Base-by-base conservation (phyloP, 1,140 invertebrate genomes). In the Ceratosolen fusciceps region DNA sequence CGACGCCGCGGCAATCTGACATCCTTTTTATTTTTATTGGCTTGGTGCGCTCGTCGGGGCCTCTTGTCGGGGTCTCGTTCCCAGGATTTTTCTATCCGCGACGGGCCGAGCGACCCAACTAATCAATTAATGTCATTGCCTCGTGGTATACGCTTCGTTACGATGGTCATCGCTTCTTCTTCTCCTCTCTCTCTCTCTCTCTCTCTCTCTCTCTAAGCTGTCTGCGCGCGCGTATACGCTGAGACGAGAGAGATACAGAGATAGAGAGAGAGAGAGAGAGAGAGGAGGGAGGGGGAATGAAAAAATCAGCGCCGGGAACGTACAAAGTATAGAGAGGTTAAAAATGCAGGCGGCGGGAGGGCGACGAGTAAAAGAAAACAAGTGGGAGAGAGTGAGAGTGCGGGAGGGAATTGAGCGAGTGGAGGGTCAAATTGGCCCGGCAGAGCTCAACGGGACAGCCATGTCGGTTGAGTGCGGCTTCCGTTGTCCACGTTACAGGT, bases 11-110 rank as follows among this genome's bases (percentile, higher is more conserved):
- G 87, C 89, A 90, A 90, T 90, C 89, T 90, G 89, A 90, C 89
- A 90, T 90, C 89, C 89, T 90, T 90, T 90, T 90, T 90, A 90
- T 90, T 90, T 90, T 90, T 87, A 90, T 90, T 90, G 86, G 85
- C 86, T 87, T 84, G 83, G 72, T 83, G 68, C 43, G 62, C 43
- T 68, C 49, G 26, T 47, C 31, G 60, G 62, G 72, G 10, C 83
- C 71, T 71, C 68, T 52, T 34, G 84, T 85, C 82, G 86, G 87
- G 87, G 81, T 87, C 85, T 89, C 87, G 88, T 90, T 90, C 89
- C 89, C 89, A 90, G 88, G 89, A 90, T 90, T 89, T 89, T 89
- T 89, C 88, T 87, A 90, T 88, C 88, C 87, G 83, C 86, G 86
- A 87, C 54, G 83, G 84, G 82, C 82, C 83, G 83, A 83, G 81